Base-by-base conservation (phyloP, 2,113 vertebrate species). In the Nothobranchius kuhntae region DNA sequence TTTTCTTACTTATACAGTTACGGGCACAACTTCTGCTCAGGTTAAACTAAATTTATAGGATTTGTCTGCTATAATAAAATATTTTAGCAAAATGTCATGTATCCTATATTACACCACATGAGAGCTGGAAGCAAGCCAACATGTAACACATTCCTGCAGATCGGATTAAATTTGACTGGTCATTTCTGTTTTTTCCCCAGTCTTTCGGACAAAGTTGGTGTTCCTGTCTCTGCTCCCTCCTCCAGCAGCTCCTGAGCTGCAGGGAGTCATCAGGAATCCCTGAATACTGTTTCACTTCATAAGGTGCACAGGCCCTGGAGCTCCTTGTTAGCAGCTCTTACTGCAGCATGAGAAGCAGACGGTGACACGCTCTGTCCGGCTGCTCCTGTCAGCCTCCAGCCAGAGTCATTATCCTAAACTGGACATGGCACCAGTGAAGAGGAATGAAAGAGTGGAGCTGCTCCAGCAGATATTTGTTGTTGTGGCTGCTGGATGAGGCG, bases 61-160 rank as follows among this genome's bases (percentile, higher is more conserved):
- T 45, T 12, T 9, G 9, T 24, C 36, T 56, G 10, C 52, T 30
- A 5, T 0, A 44, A 0, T 50, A 35, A 10, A 5, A 53, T 24
- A 21, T 21, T 53, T 26, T 45, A 44, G 36, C 42, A 42, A 53
- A 40, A 30, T 73, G 69, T 55, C 73, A 26, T 56, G 21, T 71
- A 58, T 62, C 70, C 47, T 55, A 57, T 61, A 78, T 74, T 55
- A 55, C 13, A 21, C 53, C 75, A 86, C 75, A 79, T 83, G 81
- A 81, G 55, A 79, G 77, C 53, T 58, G 69, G 50, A 21, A 48
- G 72, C 45, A 54, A 45, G 64, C 55, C 63, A 68, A 71, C 71
- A 52, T 58, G 63, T 47, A 50, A 77, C 38, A 24, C 63, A 53
- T n/a, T 59, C 62, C 54, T 50, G 51, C 30, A 53, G 21, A 45